Percentiles rank a stretch among this genome's conserved stretches.
Conservation (phyloP, 30 jellyfish, hydroid and myxozoan species). For the Aurelia aurita region DNA sequence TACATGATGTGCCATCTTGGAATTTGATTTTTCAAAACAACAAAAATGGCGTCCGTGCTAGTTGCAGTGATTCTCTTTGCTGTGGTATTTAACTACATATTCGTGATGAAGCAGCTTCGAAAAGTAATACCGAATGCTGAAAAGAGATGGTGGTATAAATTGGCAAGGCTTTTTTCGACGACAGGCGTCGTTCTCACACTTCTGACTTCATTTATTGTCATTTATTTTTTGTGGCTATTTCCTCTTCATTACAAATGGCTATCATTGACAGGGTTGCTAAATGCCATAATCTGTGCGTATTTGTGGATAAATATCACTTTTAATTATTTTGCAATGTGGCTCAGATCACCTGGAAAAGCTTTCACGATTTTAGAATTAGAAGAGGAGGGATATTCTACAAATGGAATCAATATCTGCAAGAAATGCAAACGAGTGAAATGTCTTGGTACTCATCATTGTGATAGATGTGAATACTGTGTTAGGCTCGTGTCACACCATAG, state of each 20-base stretch:
- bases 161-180: background rate
- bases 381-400: conserved; percentile 55
- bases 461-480: conserved; percentile 63
- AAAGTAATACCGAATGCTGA: conserved; percentile 10
- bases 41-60: conserved; percentile 61
- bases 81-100: conserved; percentile 13
- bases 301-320: conserved; percentile 79
- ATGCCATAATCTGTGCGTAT: conserved; percentile 51
- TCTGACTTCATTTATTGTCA: conserved; percentile 36
- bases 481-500: conserved; percentile 84
- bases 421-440: conserved; percentile 69
- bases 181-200: conserved; percentile 52
- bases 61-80: conserved; percentile 1
- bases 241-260: conserved; percentile 35
- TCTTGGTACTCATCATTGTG: conserved; percentile 81
- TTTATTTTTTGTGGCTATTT: conserved; percentile 49
- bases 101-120: conserved; percentile 31
- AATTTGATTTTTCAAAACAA: background rate
- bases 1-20: too few species aligned
- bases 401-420: conserved; percentile 41
- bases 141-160: conserved; percentile 47
- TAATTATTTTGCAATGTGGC: conserved; percentile 78
- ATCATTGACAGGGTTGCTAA: conserved; percentile 40
- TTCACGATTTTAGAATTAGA: conserved; percentile 49
- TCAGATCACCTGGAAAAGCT: conserved; percentile 83